A percentile compares a stretch with the other conserved stretches of the same genome.
Conservation (phyloP, 1,140 invertebrate genomes). For the Portunus trituberculatus region DNA sequence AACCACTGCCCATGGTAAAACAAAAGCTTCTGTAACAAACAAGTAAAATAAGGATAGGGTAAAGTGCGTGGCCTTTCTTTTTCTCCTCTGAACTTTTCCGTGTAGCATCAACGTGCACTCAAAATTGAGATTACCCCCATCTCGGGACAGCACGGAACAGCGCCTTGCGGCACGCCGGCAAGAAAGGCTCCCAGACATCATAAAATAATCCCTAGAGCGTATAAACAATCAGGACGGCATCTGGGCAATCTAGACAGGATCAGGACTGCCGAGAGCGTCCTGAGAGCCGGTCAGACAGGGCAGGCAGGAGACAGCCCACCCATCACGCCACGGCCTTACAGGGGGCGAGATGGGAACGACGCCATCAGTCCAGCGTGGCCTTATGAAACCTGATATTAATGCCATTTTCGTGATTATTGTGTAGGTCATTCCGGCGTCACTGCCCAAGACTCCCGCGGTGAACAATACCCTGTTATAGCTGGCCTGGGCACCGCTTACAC, state of each 20-base stretch:
- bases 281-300: conserved; percentile 28
- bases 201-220: conserved; percentile 22
- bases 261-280: background rate
- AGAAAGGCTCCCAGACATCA: background rate
- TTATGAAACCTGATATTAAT: conserved; percentile 74
- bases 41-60: background rate
- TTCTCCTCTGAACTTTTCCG: background rate
- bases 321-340: conserved; percentile 55
- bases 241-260: conserved; percentile 10
- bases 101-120: background rate
- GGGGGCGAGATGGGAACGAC: conserved; percentile 60
- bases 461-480: conserved; percentile 62
- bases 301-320: conserved; percentile 50
- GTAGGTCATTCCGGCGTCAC: conserved; percentile 65
- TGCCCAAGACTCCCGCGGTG: conserved; percentile 61
- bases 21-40: background rate
- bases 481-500: conserved; percentile 40
- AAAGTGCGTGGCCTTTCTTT: background rate
- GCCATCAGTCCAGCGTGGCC: conserved; percentile 56
- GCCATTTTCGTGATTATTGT: conserved; percentile 73
- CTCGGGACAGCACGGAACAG: background rate
- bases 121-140: background rate
- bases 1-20: no score
- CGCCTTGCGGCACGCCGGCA: background rate
- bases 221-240: conserved; percentile 12